Percentiles rank a stretch among this genome's conserved stretches.
These are phyloP conservation scores for Watersipora subatra DNA, from an alignment of 1,140 invertebrate species.

Conservation along the genomic window DNA sequence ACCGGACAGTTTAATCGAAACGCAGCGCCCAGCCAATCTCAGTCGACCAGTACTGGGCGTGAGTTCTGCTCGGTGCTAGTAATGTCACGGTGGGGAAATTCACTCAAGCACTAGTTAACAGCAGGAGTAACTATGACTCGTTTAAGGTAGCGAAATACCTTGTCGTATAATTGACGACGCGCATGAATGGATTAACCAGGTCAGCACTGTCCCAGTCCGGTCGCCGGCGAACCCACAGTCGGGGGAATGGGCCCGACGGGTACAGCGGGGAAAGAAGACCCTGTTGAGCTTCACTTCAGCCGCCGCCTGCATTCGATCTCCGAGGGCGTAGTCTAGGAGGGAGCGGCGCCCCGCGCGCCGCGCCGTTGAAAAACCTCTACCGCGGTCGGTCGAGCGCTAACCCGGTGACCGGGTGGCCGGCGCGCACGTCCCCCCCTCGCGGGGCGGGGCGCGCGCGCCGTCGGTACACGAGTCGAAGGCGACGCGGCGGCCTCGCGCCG, in stretches of 20 bases:
- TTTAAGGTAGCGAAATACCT: background rate
- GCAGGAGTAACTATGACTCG: slow-evolving; percentile 61
- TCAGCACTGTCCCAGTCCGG: background rate
- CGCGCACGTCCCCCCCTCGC: slow-evolving; percentile 2
- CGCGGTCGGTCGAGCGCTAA: slow-evolving; percentile 54
- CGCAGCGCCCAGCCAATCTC: background rate
- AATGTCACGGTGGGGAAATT: slow-evolving; percentile 32
- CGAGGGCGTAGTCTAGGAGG: slow-evolving; percentile 61
- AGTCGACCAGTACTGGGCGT: background rate
- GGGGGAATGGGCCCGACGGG: slow-evolving; percentile 31
- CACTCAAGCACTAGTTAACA: slow-evolving; percentile 58
- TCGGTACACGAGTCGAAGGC: background rate
- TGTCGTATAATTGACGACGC: background rate
- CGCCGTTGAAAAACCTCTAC: slow-evolving; percentile 56
- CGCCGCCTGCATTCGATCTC: slow-evolving; percentile 50
- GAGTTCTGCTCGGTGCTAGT: background rate
- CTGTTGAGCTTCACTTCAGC: slow-evolving; percentile 21
- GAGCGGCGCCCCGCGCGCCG: slow-evolving; percentile 40
- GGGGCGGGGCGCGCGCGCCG: background rate
- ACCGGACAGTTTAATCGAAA: background rate
- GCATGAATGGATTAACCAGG: background rate
- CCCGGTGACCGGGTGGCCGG: slow-evolving; percentile 46
- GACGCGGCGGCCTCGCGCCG: background rate
- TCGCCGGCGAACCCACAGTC: slow-evolving; percentile 12
- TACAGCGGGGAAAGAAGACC: slow-evolving; percentile 18